These are phyloP conservation scores for Hemaris fuciformis DNA, from an alignment of 2,888 invertebrate genomes.

Conservation along the genomic window DNA sequence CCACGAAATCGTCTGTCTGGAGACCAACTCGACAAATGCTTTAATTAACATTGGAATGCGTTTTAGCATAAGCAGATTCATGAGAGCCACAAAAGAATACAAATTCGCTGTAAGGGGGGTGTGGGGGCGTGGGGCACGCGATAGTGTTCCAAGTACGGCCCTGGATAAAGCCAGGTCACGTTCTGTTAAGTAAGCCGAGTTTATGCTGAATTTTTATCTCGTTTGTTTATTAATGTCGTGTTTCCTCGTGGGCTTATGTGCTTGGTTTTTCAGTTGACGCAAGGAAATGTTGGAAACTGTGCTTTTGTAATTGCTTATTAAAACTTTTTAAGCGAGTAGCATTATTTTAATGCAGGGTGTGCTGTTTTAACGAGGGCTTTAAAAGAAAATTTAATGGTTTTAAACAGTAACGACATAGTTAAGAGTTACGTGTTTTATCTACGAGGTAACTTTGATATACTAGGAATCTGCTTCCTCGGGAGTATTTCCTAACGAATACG, in stretches of 20 bases:
- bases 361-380: too few relatives aligned
- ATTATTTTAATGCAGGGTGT: too few relatives aligned
- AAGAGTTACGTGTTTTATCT: too few relatives aligned
- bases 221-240: background rate
- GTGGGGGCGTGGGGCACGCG: background rate
- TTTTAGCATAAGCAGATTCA: conserved; percentile 15
- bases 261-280: background rate
- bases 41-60: conserved; percentile 15
- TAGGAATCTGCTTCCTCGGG: too few relatives aligned
- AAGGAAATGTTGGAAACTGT: background rate
- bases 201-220: background rate
- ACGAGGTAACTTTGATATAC: too few relatives aligned
- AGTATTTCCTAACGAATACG: too few relatives aligned
- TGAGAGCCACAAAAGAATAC: conserved; percentile 12
- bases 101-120: conserved; percentile 4
- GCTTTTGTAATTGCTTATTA: background rate
- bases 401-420: too few relatives aligned
- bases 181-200: conserved; percentile 3
- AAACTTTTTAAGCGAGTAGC: background rate
- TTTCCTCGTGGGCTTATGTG: background rate
- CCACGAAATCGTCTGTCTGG: background rate
- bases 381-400: too few relatives aligned
- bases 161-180: conserved; percentile 11
- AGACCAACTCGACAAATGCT: conserved; percentile 8
- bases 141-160: background rate